Conservation (phyloP, 1,140 invertebrate genomes). For the Leptoteleia sp. region DNA sequence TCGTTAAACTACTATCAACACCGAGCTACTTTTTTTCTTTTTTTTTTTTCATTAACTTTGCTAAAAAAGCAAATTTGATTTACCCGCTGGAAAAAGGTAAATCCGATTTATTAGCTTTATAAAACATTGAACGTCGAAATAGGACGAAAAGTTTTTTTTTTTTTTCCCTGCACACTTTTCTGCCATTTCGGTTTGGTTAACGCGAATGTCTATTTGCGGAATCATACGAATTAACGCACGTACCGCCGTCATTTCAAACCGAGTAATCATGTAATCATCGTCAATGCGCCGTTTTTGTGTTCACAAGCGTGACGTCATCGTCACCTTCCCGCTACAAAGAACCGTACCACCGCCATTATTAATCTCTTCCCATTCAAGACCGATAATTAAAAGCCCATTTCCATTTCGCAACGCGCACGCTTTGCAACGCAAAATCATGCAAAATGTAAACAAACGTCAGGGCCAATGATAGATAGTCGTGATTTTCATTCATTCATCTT, state of each 20-base stretch:
- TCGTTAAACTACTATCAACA: too few relatives aligned
- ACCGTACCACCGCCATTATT: slow-evolving; percentile 16
- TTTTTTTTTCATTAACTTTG: too few relatives aligned
- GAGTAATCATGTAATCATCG: slow-evolving; percentile 12
- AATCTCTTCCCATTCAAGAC: slow-evolving; percentile 30
- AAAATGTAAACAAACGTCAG: slow-evolving; percentile 45
- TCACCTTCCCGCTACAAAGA: slow-evolving; percentile 3
- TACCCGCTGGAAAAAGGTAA: too few relatives aligned
- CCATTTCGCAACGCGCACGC: slow-evolving; percentile 15
- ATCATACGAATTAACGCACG: neutral
- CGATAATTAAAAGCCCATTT: slow-evolving; percentile 45
- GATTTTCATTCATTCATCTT: slow-evolving; percentile 37
- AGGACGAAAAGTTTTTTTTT: too few relatives aligned
- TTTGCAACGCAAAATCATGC: slow-evolving; percentile 36
- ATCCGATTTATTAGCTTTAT: too few relatives aligned
- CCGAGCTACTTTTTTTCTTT: too few relatives aligned
- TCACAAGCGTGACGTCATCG: slow-evolving; percentile 10
- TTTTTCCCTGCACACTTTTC: too few relatives aligned
- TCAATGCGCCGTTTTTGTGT: neutral
- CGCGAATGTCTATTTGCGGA: too few relatives aligned
- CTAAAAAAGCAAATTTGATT: too few relatives aligned
- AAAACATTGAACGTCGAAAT: too few relatives aligned
- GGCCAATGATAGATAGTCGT: slow-evolving; percentile 27
- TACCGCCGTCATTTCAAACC: neutral
- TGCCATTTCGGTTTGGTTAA: too few relatives aligned